These are phyloP conservation scores for Tamias sibiricus DNA, from an alignment of 2,113 vertebrate species.

Conservation along the genomic window DNA sequence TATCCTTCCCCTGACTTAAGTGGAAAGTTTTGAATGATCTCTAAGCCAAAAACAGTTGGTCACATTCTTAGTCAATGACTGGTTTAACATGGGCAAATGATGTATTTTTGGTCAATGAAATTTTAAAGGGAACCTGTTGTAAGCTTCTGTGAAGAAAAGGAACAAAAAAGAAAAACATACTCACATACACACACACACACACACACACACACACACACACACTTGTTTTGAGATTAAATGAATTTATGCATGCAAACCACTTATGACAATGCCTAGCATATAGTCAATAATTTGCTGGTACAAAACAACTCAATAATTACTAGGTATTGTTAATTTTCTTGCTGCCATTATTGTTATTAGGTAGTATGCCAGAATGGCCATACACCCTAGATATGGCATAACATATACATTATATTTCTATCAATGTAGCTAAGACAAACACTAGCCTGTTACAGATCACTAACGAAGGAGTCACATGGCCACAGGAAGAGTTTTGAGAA, in stretches of 20 bases:
- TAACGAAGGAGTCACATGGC: neutral
- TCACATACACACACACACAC: neutral
- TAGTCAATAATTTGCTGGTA: neutral
- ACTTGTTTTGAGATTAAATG: neutral
- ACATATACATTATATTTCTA: neutral
- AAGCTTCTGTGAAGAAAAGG: neutral
- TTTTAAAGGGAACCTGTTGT: neutral
- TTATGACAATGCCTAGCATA: neutral
- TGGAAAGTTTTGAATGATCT: neutral
- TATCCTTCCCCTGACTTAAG: neutral
- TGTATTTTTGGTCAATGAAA: neutral
- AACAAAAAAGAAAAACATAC: neutral
- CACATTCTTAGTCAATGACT: neutral
- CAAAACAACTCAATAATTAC: neutral
- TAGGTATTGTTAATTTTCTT: neutral
- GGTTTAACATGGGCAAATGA: neutral
- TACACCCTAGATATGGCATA: neutral
- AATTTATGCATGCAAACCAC: neutral
- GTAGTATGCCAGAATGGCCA: neutral
- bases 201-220: neutral
- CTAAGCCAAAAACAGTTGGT: neutral
- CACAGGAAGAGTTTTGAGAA: neutral
- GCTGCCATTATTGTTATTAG: neutral
- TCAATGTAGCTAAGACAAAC: neutral
- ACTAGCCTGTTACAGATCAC: neutral